Base-by-base conservation (phyloP, 64 coral and sea anemone species). In the Pocillopora damicornis region DNA sequence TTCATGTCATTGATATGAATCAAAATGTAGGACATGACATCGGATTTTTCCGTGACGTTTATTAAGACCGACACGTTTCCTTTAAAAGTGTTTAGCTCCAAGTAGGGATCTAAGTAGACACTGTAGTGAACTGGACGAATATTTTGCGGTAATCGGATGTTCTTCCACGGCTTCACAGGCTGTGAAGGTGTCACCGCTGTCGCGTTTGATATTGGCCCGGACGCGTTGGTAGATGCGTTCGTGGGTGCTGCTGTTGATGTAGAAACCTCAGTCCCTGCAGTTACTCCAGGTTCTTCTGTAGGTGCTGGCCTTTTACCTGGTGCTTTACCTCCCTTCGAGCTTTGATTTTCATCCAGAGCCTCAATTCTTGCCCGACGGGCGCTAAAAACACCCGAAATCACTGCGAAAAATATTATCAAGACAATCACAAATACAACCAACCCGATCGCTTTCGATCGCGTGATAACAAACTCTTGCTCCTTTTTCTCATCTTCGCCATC, bases 1-100 rank as follows among this genome's bases (percentile, higher is more conserved):
- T 86, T 93, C 91, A 97, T 97, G 13, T 87, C 88, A 20, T 92
- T 89, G 37, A 90, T 90, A n/a, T 97, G 94, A 73, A 97, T 93
- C 60, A 97, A 38, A 17, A 97, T 87, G 65, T 57, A 85, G 37
- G 81, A 71, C 81, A 85, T 85, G 56, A 90, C 90, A 11, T 93
- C 92, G 35, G 94, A 66, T 51, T 76, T 63, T 78, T 77, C 61
- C 0, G 51, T 89, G 11, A 95, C 87, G 11, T 89, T 15, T 18
- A 82, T 83, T 57, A 89, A 14, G 77, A 92, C 37, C 2, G 72
- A 71, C 0, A 92, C 90, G 35, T 89, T 92, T 9, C 94, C 94
- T 81, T 71, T 58, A 35, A 89, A 95, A 15, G 88, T 92, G 0
- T 86, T 83, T 61, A 75, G 58, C 60, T 81, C 84, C 63, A 95